phyloP scores from a whole-genome alignment of 2,797 vertebrate species.

The Ptychadena robeensis region DNA sequence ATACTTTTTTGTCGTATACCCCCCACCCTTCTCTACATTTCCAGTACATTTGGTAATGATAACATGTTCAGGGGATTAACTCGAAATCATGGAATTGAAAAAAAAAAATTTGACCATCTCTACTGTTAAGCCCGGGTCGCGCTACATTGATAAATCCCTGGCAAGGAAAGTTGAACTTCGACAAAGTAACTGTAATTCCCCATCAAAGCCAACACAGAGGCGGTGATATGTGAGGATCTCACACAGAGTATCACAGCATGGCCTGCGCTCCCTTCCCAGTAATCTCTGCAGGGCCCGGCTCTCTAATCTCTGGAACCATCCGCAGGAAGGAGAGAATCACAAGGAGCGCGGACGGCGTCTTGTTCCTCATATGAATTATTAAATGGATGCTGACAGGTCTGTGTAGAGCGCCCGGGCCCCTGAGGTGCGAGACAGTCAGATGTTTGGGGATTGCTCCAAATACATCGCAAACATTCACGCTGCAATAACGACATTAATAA shows the following conservation, averaged over 20 bases:
- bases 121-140: too few species aligned
- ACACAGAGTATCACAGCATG: not conserved
- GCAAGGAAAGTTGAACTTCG: too few species aligned
- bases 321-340: not conserved
- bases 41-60: too few species aligned
- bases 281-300: conserved; percentile 2
- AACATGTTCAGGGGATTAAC: too few species aligned
- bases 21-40: too few species aligned
- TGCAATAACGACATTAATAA: not conserved
- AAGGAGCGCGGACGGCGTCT: conserved; percentile 2
- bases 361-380: conserved; percentile 44
- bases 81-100: too few species aligned
- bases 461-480: conserved; percentile 20
- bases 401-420: not conserved
- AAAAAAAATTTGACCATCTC: too few species aligned
- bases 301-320: conserved; percentile 22
- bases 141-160: too few species aligned
- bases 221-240: not conserved
- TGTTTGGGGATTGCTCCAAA: conserved; percentile 1
- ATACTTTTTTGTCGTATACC: too few species aligned
- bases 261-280: not conserved
- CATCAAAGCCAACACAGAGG: not conserved
- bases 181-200: too few species aligned
- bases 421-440: conserved; percentile 7
- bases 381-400: conserved; percentile 11